phyloP scores from a whole-genome alignment of 2,113 vertebrate species.

The Apeltes quadracus region DNA sequence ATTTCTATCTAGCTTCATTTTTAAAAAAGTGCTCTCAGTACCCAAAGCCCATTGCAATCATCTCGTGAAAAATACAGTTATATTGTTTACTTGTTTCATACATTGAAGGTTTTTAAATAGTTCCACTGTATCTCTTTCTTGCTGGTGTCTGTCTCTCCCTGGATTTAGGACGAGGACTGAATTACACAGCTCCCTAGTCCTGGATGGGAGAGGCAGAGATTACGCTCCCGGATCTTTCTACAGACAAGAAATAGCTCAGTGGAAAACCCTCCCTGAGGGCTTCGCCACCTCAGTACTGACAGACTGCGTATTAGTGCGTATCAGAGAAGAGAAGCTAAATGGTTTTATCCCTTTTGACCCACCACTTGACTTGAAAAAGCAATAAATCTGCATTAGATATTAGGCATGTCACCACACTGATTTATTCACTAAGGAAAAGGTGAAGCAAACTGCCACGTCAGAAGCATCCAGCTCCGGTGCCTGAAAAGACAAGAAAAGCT shows the following conservation, averaged over 20 bases:
- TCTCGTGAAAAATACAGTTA: slow-evolving; percentile 10
- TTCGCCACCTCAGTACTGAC: slow-evolving; percentile 65
- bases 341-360: slow-evolving; percentile 68
- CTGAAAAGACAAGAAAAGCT: slow-evolving; percentile 28
- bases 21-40: slow-evolving; percentile 6
- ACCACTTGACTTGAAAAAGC: slow-evolving; percentile 65
- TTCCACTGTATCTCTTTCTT: slow-evolving; percentile 16
- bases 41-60: slow-evolving; percentile 17
- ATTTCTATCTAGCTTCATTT: slow-evolving; percentile 3
- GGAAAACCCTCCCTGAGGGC: slow-evolving; percentile 66
- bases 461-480: slow-evolving; percentile 13
- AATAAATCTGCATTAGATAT: slow-evolving; percentile 41
- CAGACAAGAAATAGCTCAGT: slow-evolving; percentile 71
- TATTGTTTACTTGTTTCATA: not conserved
- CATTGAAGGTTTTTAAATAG: slow-evolving; percentile 37
- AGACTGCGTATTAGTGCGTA: slow-evolving; percentile 66
- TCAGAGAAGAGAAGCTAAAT: slow-evolving; percentile 52
- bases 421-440: slow-evolving; percentile 22
- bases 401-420: slow-evolving; percentile 47
- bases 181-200: slow-evolving; percentile 70
- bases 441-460: slow-evolving; percentile 33
- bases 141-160: slow-evolving; percentile 40
- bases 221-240: slow-evolving; percentile 74
- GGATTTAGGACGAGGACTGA: slow-evolving; percentile 69
- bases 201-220: slow-evolving; percentile 72